phyloP scores from a whole-genome alignment of 2,888 invertebrate species.

The Mesoligia furuncula region DNA sequence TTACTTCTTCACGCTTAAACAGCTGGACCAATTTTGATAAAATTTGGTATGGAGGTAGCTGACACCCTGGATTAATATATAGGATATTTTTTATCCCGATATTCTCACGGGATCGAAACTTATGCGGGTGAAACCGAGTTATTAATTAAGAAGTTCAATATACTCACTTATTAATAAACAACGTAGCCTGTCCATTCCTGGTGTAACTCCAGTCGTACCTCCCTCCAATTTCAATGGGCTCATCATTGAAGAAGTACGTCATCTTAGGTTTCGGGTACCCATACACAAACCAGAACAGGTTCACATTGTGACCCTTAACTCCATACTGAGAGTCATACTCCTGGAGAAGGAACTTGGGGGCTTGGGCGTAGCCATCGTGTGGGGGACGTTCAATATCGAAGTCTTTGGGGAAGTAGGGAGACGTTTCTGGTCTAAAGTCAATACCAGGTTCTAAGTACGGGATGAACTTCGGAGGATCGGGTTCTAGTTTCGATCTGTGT shows the following conservation, averaged over 20 bases:
- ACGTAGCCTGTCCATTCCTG: conserved; percentile 96
- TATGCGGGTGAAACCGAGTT: no score
- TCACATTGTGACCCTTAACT: conserved; percentile 97
- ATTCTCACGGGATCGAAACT: no score
- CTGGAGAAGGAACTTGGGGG: conserved; percentile 96
- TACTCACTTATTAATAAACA: conserved; percentile 95
- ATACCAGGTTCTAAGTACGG: conserved; percentile 95
- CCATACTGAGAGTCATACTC: conserved; percentile 97
- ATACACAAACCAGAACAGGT: conserved; percentile 98
- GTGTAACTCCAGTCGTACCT: conserved; percentile 96
- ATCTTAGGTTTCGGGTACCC: conserved; percentile 99
- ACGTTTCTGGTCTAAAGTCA: conserved; percentile 95
- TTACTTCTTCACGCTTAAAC: no score
- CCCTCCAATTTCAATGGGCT: conserved; percentile 95
- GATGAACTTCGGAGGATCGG: conserved; percentile 94
- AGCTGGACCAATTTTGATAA: no score
- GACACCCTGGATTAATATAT: no score
- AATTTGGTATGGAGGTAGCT: no score
- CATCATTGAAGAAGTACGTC: conserved; percentile 96
- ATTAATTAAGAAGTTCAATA: neutral
- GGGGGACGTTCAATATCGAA: conserved; percentile 97
- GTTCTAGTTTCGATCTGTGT: conserved; percentile 94
- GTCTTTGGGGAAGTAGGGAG: conserved; percentile 97
- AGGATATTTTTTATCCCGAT: no score
- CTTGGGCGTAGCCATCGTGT: conserved; percentile 95